A percentile compares a stretch with the other conserved stretches of the same genome.
Evolutionary conservation across 1,140 invertebrate genomes (phyloP).

Genomic region (Metopolophium dirhodum): DNA sequence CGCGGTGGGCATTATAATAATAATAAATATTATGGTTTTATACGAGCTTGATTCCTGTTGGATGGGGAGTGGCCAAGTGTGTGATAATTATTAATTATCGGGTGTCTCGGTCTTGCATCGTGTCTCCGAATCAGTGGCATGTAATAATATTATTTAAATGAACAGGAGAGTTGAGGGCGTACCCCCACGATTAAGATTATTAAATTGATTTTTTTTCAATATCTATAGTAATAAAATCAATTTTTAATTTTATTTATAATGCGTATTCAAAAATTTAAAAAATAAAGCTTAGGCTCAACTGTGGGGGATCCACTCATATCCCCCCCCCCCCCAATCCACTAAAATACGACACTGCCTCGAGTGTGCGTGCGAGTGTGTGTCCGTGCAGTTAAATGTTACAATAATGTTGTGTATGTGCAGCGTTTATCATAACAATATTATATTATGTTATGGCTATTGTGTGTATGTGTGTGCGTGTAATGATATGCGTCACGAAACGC

Average conservation of each 20-base stretch:
- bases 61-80: background rate
- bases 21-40: background rate
- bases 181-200: too few relatives aligned
- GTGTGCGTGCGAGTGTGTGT: too few relatives aligned
- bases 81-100: background rate
- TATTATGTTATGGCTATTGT: background rate
- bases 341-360: too few relatives aligned
- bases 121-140: background rate
- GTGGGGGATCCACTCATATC: background rate
- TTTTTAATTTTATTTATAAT: background rate
- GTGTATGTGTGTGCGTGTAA: background rate
- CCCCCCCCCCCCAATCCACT: too few relatives aligned
- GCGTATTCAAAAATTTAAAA: background rate
- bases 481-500: background rate
- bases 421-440: background rate
- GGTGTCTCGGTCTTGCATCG: background rate
- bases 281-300: background rate
- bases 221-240: background rate
- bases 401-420: background rate
- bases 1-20: background rate
- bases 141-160: background rate
- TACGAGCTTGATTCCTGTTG: background rate
- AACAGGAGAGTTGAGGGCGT: background rate
- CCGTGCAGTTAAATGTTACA: background rate
- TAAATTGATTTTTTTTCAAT: background rate